Conservation (phyloP, 2,888 invertebrate genomes). For the Lithophane socia region DNA sequence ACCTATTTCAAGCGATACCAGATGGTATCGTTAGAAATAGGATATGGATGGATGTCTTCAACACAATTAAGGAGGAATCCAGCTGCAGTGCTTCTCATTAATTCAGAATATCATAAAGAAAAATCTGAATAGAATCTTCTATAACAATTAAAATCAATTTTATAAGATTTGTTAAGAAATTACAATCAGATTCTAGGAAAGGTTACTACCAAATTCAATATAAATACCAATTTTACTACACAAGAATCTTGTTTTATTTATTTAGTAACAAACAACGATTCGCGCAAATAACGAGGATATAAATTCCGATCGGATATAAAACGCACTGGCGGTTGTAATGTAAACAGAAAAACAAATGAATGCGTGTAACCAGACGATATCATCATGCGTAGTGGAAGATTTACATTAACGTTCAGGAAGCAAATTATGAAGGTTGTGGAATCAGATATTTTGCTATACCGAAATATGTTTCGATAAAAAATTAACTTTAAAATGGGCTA, state of each 20-base stretch:
- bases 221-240: slow-evolving; percentile 28
- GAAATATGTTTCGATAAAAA: slow-evolving; percentile 17
- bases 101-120: slow-evolving; percentile 6
- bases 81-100: slow-evolving; percentile 36
- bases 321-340: slow-evolving; percentile 52
- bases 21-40: too few species aligned
- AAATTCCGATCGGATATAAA: slow-evolving; percentile 58
- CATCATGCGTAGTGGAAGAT: slow-evolving; percentile 32
- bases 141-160: too few species aligned
- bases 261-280: slow-evolving; percentile 43
- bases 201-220: slow-evolving; percentile 12
- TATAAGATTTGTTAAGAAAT: background rate
- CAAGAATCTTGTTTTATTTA: slow-evolving; percentile 17
- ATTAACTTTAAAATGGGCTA: background rate
- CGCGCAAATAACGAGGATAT: slow-evolving; percentile 37
- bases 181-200: slow-evolving; percentile 17
- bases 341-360: slow-evolving; percentile 58
- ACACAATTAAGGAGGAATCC: slow-evolving; percentile 26
- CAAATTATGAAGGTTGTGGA: slow-evolving; percentile 43
- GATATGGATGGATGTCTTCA: slow-evolving; percentile 35
- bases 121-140: background rate
- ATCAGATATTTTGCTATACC: slow-evolving; percentile 2
- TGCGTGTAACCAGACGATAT: slow-evolving; percentile 32
- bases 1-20: slow-evolving; percentile 60
- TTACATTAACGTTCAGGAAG: slow-evolving; percentile 51